Evolutionary conservation across 2,113 vertebrate genomes (phyloP).

Genomic region (Ictidomys tridecemlineatus): DNA sequence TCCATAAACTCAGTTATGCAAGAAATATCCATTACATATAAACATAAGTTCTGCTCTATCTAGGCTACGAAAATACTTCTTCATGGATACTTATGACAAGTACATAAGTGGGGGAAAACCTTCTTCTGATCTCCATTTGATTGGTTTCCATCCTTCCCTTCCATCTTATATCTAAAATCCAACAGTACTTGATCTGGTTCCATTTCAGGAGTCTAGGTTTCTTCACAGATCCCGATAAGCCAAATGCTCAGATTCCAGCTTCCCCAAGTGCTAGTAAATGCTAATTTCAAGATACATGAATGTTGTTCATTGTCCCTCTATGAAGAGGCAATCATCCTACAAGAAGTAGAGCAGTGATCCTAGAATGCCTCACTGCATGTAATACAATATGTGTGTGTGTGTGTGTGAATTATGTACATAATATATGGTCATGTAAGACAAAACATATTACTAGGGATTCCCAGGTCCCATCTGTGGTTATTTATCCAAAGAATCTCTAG

Average conservation of each 20-base stretch:
- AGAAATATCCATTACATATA: neutral
- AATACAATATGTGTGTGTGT: no score
- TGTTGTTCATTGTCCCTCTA: neutral
- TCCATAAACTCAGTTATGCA: neutral
- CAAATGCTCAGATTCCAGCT: neutral
- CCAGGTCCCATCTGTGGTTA: neutral
- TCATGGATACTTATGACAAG: neutral
- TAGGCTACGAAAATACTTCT: slow-evolving; percentile 5
- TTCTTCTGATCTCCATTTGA: neutral
- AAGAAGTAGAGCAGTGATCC: neutral
- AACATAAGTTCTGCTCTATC: neutral
- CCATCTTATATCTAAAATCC: neutral
- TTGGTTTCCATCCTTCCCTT: neutral
- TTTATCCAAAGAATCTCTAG: neutral
- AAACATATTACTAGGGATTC: neutral
- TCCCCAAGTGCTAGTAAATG: neutral
- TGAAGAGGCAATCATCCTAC: neutral
- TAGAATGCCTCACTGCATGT: neutral
- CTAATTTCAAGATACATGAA: neutral
- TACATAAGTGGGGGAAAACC: neutral
- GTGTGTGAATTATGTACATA: neutral
- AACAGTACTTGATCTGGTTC: neutral
- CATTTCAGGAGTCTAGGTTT: slow-evolving; percentile 2
- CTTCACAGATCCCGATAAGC: neutral
- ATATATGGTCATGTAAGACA: neutral